Base-by-base conservation (phyloP, 2,113 vertebrate genomes). In the Alligator mississippiensis region DNA sequence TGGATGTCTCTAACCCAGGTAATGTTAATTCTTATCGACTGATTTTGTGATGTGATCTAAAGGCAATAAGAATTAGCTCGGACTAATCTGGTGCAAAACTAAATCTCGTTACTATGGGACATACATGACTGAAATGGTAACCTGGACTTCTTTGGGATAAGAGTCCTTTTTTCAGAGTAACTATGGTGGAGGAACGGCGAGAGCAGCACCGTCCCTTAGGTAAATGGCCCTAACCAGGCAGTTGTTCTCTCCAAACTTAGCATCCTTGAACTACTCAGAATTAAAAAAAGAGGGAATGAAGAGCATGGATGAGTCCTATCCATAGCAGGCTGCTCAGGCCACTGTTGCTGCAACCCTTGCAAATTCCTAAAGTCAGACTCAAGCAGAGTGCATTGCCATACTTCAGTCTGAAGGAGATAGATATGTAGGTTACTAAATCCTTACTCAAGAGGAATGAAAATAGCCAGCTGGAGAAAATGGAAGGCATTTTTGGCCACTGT, bases 11-110 rank as follows among this genome's bases (percentile, higher is more conserved):
- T 5, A 10, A 4, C 1, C 1, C 12, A 78, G 27, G 28, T 8
- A 62, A 78, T 24, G 1, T 1, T 27, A 75, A 22, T 2, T 1
- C 1, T 3, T 72, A 38, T 47, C 22, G 22, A 6, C 47, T 19
- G 30, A 74, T 6, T 19, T 47, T 47, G 11, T 34, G 24, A 11
- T 47, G 11, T 14, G 34, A 7, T 74, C 34, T 74, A 38, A 68
- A 68, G n/a, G 17, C 14, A 68, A 28, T 68, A 68, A 30, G n/a
- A 19, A 30, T 68, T 30, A 74, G 68, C 19, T 22, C 30, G 22
- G 34, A 13, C 10, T 74, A 12, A 47, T 47, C 12, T 47, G 11
- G 11, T 7, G 24, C 34, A 74, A 34, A 47, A 74, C 21, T 14
- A 22, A 74, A 22, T 22, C 47, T 34, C 21, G 38, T 30, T 38